phyloP scores from a whole-genome alignment of 2,797 vertebrate genomes.

The Gymnothorax reevesii region DNA sequence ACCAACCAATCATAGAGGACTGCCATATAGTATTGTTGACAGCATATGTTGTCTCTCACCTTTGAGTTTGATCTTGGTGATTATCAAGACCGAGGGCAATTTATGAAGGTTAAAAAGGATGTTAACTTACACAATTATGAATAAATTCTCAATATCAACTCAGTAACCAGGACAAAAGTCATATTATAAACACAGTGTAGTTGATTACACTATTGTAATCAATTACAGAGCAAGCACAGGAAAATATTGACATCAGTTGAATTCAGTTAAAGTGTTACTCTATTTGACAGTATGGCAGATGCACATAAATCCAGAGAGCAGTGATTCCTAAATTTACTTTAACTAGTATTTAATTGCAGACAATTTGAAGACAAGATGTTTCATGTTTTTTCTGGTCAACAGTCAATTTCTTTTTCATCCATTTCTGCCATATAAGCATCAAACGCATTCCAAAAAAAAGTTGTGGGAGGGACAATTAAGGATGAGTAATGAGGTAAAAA shows the following conservation, averaged over 20 bases:
- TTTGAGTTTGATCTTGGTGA: neutral
- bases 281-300: no score
- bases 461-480: no score
- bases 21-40: neutral
- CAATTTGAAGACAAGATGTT: no score
- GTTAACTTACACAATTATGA: neutral
- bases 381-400: no score
- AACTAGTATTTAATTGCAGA: no score
- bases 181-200: neutral
- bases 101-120: neutral
- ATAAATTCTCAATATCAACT: neutral
- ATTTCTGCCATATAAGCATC: no score
- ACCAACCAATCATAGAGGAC: neutral
- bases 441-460: no score
- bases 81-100: neutral
- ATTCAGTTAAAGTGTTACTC: no score
- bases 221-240: neutral
- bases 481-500: no score
- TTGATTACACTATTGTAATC: neutral
- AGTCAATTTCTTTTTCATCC: no score
- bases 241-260: neutral
- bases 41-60: neutral
- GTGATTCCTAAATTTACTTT: no score
- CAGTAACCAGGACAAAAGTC: neutral
- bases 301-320: no score